Evolutionary conservation across 2,797 vertebrate species (phyloP), one percentile per base, ranked within the genome.

Genomic region (Prionace glauca): DNA sequence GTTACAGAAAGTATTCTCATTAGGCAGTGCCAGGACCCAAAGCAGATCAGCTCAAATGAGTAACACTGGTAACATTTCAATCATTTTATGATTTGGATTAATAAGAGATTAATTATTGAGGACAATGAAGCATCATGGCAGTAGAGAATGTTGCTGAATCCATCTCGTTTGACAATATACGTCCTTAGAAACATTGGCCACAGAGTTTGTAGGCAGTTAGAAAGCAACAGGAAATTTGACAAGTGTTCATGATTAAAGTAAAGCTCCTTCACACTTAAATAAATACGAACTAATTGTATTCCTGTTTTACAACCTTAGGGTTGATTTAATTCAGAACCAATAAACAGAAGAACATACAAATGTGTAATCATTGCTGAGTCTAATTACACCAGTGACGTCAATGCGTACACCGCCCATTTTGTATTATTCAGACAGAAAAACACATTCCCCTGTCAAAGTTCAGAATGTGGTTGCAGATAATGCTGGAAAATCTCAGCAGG

Each of bases 171-270:
- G 60, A 20, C 5, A 91, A 45, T 22, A 24, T 45, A 9, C 2
- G 26, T 16, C 12, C 26, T 56, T 29, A 29, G 81, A 60, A 88
- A 60, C 26, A 29, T 22, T 36, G 65, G 62, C 18, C 45, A 9
- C 22, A 84, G 41, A 67, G 62, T 62, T 91, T 45, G n/a, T 0
- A 84, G 88, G 11, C 32, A n/a, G 60, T 91, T 91, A 62, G 18
- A 67, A 29, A 91, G 60, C 29, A 91, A 65, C 88, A 91, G 88
- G 60, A 91, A 91, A 91, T 91, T 91, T 67, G 88, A 36, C 32
- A 18, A 22, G 62, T 91, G n/a, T 10, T 67, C 62, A 91, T 67
- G 62, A 67, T 36, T 65, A 91, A 91, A 91, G n/a, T 67, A 67
- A 91, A 67, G 88, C n/a, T 67, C 60, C 16, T 91, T 84, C 41